These are phyloP conservation scores for Neodiprion fabricii DNA, from an alignment of 1,140 invertebrate genomes.

Conservation along the genomic window DNA sequence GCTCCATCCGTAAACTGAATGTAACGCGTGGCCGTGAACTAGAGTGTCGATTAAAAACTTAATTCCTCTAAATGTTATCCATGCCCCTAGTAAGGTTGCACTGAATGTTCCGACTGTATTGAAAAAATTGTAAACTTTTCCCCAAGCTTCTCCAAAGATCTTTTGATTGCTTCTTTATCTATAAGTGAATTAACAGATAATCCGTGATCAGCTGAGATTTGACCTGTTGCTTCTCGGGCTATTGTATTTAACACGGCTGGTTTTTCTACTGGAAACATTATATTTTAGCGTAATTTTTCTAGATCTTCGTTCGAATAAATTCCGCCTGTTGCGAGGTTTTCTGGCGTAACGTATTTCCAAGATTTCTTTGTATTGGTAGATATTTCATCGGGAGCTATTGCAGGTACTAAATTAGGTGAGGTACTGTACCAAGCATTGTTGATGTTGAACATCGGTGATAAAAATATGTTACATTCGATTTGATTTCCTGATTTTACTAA, in stretches of 20 bases:
- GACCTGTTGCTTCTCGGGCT: background rate
- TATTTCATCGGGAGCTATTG: background rate
- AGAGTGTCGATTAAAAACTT: constrained; percentile 22
- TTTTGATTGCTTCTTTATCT: constrained; percentile 9
- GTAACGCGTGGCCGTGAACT: constrained; percentile 16
- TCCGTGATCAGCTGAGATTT: background rate
- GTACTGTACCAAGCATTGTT: background rate
- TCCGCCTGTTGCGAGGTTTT: constrained; percentile 7
- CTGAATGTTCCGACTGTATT: background rate
- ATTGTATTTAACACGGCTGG: background rate
- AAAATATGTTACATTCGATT: constrained; percentile 7
- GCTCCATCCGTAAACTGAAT: constrained; percentile 18
- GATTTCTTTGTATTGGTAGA: background rate
- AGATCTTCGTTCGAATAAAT: constrained; percentile 8
- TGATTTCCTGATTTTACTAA: constrained; percentile 11
- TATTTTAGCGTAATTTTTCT: background rate
- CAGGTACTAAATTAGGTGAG: background rate
- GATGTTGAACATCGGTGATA: background rate
- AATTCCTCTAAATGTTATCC: background rate
- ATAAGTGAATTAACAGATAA: background rate
- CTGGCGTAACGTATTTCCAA: background rate
- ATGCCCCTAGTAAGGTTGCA: background rate
- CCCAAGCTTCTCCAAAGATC: background rate
- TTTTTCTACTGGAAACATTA: constrained; percentile 16
- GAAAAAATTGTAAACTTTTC: background rate